phyloP scores from a whole-genome alignment of 2,113 vertebrate species.

The Danionella cerebrum region DNA sequence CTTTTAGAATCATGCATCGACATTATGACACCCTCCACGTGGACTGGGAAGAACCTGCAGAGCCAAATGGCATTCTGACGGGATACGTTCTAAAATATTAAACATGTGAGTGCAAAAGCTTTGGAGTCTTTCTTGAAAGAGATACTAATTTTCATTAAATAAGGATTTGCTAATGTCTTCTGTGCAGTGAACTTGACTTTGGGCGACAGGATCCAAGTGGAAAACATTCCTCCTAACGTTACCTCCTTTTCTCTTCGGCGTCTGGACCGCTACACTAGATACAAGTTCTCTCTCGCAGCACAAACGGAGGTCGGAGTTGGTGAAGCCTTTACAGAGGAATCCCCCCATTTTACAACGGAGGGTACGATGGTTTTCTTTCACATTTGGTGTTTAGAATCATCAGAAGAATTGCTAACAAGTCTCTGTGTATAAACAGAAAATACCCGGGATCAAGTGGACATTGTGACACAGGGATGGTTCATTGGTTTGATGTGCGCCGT shows the following conservation, averaged over 20 bases:
- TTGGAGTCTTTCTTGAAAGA: too few relatives aligned
- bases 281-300: slow-evolving; percentile 80
- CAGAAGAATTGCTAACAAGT: neutral
- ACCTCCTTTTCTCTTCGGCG: slow-evolving; percentile 81
- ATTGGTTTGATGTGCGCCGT: slow-evolving; percentile 97
- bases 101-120: slow-evolving; percentile 63
- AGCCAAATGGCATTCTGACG: slow-evolving; percentile 87
- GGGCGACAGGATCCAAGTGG: slow-evolving; percentile 63
- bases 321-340: slow-evolving; percentile 75
- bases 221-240: slow-evolving; percentile 79
- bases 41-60: slow-evolving; percentile 87
- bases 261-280: slow-evolving; percentile 85
- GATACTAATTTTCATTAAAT: too few relatives aligned
- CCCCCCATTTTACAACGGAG: slow-evolving; percentile 80
- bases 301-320: slow-evolving; percentile 78
- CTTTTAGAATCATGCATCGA: slow-evolving; percentile 85
- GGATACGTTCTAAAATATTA: slow-evolving; percentile 84
- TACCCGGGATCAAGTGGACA: slow-evolving; percentile 86
- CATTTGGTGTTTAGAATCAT: neutral
- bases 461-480: slow-evolving; percentile 96
- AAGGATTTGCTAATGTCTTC: too few relatives aligned
- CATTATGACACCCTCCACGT: slow-evolving; percentile 84
- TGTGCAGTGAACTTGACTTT: slow-evolving; percentile 79
- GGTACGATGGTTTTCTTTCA: slow-evolving; percentile 56
- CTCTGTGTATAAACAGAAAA: slow-evolving; percentile 57